Evolutionary conservation across 2,113 vertebrate genomes (phyloP).

Genomic region (Machaerirhynchus nigripectus): DNA sequence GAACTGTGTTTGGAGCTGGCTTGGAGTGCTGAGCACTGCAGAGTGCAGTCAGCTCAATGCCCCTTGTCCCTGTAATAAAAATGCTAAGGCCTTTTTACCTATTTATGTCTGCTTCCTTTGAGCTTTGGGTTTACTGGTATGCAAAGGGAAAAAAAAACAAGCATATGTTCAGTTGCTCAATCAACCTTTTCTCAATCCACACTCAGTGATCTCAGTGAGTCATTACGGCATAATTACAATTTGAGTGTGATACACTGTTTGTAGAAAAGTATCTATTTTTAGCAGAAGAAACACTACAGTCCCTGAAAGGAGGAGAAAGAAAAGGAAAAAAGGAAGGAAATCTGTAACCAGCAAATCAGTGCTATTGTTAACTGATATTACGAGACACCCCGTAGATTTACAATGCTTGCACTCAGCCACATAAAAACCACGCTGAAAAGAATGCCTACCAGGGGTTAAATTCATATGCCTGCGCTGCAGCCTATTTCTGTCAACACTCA

Average conservation of each 20-base stretch:
- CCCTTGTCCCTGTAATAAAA: neutral
- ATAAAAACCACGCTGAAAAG: constrained; percentile 42
- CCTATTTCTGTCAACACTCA: constrained; percentile 84
- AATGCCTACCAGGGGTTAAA: constrained; percentile 82
- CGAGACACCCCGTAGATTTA: constrained; percentile 52
- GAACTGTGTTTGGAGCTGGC: neutral
- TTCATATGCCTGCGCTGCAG: constrained; percentile 76
- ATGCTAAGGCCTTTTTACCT: neutral
- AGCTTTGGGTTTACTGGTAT: constrained; percentile 4
- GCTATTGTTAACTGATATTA: constrained; percentile 63
- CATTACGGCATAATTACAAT: constrained; percentile 55
- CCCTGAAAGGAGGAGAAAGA: neutral
- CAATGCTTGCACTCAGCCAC: constrained; percentile 8
- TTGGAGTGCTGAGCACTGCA: neutral
- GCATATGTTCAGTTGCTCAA: neutral
- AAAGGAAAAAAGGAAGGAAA: neutral
- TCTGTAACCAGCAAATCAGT: constrained; percentile 48
- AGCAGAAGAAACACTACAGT: constrained; percentile 34
- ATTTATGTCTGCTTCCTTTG: neutral
- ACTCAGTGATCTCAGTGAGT: constrained; percentile 40
- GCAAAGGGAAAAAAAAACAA: neutral
- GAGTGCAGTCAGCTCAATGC: neutral
- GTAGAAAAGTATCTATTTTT: constrained; percentile 64
- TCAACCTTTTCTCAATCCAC: constrained; percentile 46
- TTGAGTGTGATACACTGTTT: constrained; percentile 34